Conservation (phyloP, 2,888 invertebrate genomes). For the Dolichopus griseipennis region DNA sequence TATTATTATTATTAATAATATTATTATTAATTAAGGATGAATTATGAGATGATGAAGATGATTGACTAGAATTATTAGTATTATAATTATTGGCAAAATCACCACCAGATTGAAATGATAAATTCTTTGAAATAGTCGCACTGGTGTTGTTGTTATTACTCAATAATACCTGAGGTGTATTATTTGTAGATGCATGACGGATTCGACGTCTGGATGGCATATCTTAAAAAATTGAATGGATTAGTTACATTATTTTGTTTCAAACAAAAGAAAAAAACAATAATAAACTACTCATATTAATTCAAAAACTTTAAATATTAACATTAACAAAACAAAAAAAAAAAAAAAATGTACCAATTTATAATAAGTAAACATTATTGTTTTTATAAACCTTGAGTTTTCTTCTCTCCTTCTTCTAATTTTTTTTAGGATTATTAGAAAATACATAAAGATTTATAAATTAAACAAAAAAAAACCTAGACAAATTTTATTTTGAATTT, state of each 20-base stretch:
- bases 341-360: no score
- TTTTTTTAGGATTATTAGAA: no score
- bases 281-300: neutral
- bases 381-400: no score
- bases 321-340: no score
- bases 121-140: neutral
- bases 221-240: conserved; percentile 19
- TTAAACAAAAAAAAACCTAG: no score
- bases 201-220: conserved; percentile 28
- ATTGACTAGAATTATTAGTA: conserved; percentile 16
- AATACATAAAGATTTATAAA: no score
- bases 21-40: conserved; percentile 14
- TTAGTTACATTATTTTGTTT: neutral
- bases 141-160: conserved; percentile 22
- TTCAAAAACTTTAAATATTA: neutral
- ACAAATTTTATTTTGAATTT: no score
- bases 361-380: no score
- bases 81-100: conserved; percentile 12
- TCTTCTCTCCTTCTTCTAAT: no score
- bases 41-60: conserved; percentile 10
- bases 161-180: conserved; percentile 26
- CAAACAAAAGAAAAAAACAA: conserved; percentile 14
- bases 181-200: conserved; percentile 27
- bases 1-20: conserved; percentile 16
- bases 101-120: conserved; percentile 1